Conservation (phyloP, 2,797 vertebrate genomes). For the Rhinella marina region DNA sequence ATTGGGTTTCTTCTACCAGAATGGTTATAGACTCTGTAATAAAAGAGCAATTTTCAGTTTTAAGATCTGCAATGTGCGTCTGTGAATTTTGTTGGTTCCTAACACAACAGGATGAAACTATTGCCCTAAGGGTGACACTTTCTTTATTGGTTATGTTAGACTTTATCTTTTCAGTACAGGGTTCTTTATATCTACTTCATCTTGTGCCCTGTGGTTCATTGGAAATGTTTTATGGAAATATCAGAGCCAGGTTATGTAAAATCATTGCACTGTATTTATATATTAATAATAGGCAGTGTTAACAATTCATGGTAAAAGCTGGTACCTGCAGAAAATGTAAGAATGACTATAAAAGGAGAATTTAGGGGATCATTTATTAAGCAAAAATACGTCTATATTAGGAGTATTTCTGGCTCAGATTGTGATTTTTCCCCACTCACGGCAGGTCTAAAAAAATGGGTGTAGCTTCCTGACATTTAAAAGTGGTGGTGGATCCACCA, state of each 20-base stretch:
- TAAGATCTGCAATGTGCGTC: not conserved
- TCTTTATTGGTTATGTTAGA: slow-evolving; percentile 27
- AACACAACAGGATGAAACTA: not conserved
- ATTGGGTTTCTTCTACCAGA: not conserved
- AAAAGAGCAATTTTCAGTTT: slow-evolving; percentile 16
- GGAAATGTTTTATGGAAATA: slow-evolving; percentile 1
- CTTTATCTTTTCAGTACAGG: slow-evolving; percentile 1
- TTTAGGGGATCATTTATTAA: no score
- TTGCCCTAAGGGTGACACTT: slow-evolving; percentile 27
- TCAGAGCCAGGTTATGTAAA: not conserved
- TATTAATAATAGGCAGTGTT: not conserved
- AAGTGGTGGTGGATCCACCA: no score
- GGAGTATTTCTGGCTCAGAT: no score
- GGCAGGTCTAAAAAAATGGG: no score
- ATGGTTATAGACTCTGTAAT: not conserved
- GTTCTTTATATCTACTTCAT: slow-evolving; percentile 26
- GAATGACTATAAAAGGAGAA: not conserved
- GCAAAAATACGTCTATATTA: no score
- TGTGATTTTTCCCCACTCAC: no score
- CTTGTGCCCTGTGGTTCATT: not conserved
- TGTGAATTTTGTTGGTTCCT: not conserved
- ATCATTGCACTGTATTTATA: not conserved
- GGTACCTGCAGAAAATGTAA: not conserved
- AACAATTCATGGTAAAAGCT: not conserved
- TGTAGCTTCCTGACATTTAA: no score